Percentiles rank a stretch among this genome's conserved stretches.
phyloP scores from a whole-genome alignment of 2,888 invertebrate genomes.

The Pteria penguin region DNA sequence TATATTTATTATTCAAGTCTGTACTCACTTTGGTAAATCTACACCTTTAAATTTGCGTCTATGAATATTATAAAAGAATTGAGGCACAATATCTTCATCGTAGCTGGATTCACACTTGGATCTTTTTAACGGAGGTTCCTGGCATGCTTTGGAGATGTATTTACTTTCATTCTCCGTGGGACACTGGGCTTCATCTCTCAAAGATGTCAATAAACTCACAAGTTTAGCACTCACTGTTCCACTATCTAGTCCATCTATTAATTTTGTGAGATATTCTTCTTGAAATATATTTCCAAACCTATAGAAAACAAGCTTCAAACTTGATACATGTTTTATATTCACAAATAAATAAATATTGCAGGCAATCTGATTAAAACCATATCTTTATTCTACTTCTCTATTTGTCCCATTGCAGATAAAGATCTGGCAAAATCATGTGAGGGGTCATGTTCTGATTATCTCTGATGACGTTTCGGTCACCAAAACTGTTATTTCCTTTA shows the following conservation, averaged over 20 bases:
- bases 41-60: slow-evolving; percentile 57
- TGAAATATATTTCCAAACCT: slow-evolving; percentile 53
- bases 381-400: too few species aligned
- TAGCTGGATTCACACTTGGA: background rate
- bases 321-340: too few species aligned
- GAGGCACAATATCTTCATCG: slow-evolving; percentile 45
- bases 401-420: too few species aligned
- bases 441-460: too few species aligned
- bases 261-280: slow-evolving; percentile 38
- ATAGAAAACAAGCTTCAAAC: too few species aligned
- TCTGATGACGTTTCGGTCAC: too few species aligned
- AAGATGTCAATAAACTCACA: background rate
- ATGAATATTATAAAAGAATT: slow-evolving; percentile 71
- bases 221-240: slow-evolving; percentile 6
- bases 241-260: slow-evolving; percentile 5
- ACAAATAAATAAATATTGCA: too few species aligned
- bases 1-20: background rate
- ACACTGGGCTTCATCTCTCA: slow-evolving; percentile 33
- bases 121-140: background rate
- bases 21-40: slow-evolving; percentile 68
- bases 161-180: background rate
- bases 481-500: too few species aligned
- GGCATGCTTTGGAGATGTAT: background rate
- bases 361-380: too few species aligned
- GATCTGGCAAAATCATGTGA: too few species aligned